Evolutionary conservation across 1,140 invertebrate genomes (phyloP).

Genomic region (Maconellicoccus hirsutus): DNA sequence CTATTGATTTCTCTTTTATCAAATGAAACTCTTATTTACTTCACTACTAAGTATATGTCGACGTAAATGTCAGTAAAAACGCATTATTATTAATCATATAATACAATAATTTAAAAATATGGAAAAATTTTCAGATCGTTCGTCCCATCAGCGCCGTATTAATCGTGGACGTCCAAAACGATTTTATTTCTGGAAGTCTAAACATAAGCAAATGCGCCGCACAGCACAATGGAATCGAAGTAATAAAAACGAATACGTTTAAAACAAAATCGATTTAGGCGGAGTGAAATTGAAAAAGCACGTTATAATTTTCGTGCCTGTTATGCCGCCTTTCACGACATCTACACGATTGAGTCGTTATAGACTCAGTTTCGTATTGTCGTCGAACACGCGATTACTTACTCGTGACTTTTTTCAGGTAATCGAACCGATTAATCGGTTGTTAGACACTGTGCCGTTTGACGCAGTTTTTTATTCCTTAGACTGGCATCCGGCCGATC

Average conservation of each 20-base stretch:
- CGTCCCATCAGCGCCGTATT: slow-evolving; percentile 80
- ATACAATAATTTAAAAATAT: background rate
- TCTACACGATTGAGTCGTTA: background rate
- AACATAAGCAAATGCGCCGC: slow-evolving; percentile 87
- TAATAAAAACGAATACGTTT: slow-evolving; percentile 23
- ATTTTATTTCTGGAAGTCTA: slow-evolving; percentile 90
- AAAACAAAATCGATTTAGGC: background rate
- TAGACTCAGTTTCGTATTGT: background rate
- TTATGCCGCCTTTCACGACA: background rate
- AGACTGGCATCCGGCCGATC: slow-evolving; percentile 95
- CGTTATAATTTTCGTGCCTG: background rate
- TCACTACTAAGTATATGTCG: too few relatives aligned
- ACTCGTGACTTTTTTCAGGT: slow-evolving; percentile 51
- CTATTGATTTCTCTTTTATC: too few relatives aligned
- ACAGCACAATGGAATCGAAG: slow-evolving; percentile 74
- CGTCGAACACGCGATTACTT: background rate
- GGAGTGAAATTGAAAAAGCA: background rate
- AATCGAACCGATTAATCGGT: slow-evolving; percentile 78
- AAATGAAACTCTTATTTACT: too few relatives aligned
- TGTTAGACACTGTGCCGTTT: slow-evolving; percentile 75
- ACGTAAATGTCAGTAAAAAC: too few relatives aligned
- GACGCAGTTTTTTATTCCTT: slow-evolving; percentile 89
- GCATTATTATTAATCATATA: background rate
- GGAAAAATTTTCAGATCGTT: slow-evolving; percentile 63
- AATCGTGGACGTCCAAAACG: slow-evolving; percentile 95